Evolutionary conservation across 2,797 vertebrate species (phyloP).

Genomic region (Distichodus sexfasciatus): DNA sequence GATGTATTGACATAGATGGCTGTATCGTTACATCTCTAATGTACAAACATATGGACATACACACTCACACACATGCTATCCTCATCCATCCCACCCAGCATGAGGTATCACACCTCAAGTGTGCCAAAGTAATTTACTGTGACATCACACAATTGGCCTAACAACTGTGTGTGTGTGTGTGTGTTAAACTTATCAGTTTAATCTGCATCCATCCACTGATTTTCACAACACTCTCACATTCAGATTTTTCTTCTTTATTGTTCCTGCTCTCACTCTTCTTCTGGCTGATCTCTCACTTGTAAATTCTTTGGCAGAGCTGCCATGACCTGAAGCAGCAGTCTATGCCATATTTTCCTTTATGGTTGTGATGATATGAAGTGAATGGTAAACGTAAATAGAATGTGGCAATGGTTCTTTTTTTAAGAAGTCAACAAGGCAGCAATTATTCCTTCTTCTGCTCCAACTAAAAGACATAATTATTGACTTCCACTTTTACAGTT

Average conservation of each 20-base stretch:
- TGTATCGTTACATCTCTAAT: no score
- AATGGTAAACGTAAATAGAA: no score
- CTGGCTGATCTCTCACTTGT: conserved; percentile 11
- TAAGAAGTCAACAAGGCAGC: no score
- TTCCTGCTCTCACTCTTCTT: conserved; percentile 10
- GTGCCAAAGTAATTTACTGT: conserved; percentile 70
- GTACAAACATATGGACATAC: neutral
- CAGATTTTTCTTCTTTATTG: conserved; percentile 30
- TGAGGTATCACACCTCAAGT: conserved; percentile 61
- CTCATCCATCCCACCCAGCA: conserved; percentile 52
- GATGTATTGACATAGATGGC: no score
- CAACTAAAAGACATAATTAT: no score
- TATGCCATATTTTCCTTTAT: neutral
- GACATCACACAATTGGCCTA: conserved; percentile 70
- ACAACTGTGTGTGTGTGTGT: no score
- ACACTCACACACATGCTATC: conserved; percentile 1
- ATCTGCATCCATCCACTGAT: neutral
- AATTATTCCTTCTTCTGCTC: no score
- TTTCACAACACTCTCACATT: conserved; percentile 18
- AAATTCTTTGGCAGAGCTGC: conserved; percentile 40
- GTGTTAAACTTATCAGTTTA: conserved; percentile 19
- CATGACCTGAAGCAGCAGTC: conserved; percentile 1
- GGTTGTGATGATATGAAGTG: neutral
- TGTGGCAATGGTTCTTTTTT: neutral
- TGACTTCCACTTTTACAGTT: neutral